Evolutionary conservation across 1,140 invertebrate genomes (phyloP).

Genomic region (Colletes gigas): DNA sequence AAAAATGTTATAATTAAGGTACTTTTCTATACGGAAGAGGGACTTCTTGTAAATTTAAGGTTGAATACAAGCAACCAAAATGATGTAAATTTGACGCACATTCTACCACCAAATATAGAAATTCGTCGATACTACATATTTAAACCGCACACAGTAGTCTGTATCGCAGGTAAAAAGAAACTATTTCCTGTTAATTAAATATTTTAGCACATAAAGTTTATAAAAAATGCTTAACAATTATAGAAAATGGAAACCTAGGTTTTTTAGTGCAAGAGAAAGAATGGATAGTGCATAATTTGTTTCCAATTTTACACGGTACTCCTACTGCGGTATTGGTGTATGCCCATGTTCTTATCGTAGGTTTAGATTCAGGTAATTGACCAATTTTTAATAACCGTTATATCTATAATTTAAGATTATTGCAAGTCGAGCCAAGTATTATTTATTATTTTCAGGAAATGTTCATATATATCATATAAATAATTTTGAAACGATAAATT

Average conservation of each 20-base stretch:
- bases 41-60: constrained; percentile 35
- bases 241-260: constrained; percentile 59
- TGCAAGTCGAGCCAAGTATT: constrained; percentile 6
- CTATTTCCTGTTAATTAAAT: background rate
- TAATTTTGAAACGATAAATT: constrained; percentile 50
- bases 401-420: background rate
- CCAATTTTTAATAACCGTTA: background rate
- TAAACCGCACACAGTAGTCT: constrained; percentile 50
- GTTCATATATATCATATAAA: constrained; percentile 54
- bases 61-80: background rate
- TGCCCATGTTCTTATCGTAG: constrained; percentile 54
- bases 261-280: constrained; percentile 46
- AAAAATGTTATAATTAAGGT: constrained; percentile 40
- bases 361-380: constrained; percentile 59
- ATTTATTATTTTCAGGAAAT: constrained; percentile 41
- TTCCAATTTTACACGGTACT: constrained; percentile 42
- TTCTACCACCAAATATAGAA: constrained; percentile 33
- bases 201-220: constrained; percentile 7
- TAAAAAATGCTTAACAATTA: constrained; percentile 17
- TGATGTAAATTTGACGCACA: background rate
- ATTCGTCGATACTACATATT: constrained; percentile 57
- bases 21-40: constrained; percentile 49
- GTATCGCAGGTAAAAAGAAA: constrained; percentile 51
- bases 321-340: constrained; percentile 54
- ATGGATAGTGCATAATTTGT: constrained; percentile 60